Percentiles rank a stretch among this genome's conserved stretches.
Evolutionary conservation across 2,888 invertebrate genomes (phyloP).

Genomic region (Chloroclystis v-ata): DNA sequence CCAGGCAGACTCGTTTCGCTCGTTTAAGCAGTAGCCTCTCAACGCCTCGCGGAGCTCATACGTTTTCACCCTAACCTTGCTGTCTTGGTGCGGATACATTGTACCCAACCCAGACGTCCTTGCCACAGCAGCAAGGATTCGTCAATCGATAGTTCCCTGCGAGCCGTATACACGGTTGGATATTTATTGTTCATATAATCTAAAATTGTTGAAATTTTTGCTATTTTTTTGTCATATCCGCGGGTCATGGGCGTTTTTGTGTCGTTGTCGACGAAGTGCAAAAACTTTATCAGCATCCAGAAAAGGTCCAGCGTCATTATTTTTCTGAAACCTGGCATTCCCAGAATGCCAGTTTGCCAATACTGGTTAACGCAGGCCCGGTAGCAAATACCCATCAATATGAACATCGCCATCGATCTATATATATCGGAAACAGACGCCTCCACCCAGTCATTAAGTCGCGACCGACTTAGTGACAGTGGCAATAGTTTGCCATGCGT

Average conservation of each 20-base stretch:
- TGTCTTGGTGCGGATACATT: constrained; percentile 22
- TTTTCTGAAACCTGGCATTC: constrained; percentile 14
- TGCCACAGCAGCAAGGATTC: constrained; percentile 12
- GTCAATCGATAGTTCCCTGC: constrained; percentile 9
- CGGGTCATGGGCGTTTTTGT: neutral
- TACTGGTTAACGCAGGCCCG: constrained; percentile 15
- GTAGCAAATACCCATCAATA: constrained; percentile 14
- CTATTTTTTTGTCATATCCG: constrained; percentile 3
- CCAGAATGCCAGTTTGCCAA: constrained; percentile 15
- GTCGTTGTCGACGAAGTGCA: too few species aligned
- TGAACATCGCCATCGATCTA: constrained; percentile 15
- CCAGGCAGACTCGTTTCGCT: too few species aligned
- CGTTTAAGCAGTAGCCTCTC: constrained; percentile 21
- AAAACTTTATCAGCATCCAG: too few species aligned
- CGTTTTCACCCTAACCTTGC: constrained; percentile 34
- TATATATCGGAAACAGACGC: constrained; percentile 21
- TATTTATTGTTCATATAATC: constrained; percentile 19
- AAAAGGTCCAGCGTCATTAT: too few species aligned
- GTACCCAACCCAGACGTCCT: constrained; percentile 28
- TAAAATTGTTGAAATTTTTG: constrained; percentile 19
- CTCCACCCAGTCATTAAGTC: constrained; percentile 21
- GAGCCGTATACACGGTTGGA: constrained; percentile 15
- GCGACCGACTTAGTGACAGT: too few species aligned
- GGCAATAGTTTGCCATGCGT: neutral
- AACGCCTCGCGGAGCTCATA: constrained; percentile 33